Evolutionary conservation across 2,113 vertebrate species (phyloP), one percentile per base, ranked within the genome.

Genomic region (Myotis lucifugus): DNA sequence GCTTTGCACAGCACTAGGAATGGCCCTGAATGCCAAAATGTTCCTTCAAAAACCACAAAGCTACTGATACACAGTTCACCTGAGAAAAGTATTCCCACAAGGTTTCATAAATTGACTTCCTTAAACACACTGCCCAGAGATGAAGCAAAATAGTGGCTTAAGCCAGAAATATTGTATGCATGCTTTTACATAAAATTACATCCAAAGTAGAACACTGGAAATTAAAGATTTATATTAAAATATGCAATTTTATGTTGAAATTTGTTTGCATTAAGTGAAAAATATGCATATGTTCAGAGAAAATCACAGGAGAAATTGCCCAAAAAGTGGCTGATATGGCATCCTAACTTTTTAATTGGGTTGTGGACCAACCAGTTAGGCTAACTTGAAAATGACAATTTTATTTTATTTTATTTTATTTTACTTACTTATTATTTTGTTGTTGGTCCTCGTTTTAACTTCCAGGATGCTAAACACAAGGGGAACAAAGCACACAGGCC

Each of bases 101-200:
- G 73, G 37, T 88, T 93, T 54, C 70, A 73, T 78, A 96, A 97
- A 96, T 85, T 95, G 90, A 96, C 82, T 95, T 95, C 54, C 50
- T 97, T 92, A 96, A 95, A 90, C 40, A 94, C 18, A 50, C 61
- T 93, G 59, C 72, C 85, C 61, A 88, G 34, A 94, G 82, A 95
- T 76, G 72, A 97, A 87, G 42, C 77, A 37, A 88, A 96, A 83
- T 18, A 78, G 81, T 85, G 72, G 42, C 93, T 93, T 96, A 90
- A 95, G 42, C 32, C 70, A 95, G 94, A 95, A 66, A 77, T 81
- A 97, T 19, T 42, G 59, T 72, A 88, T 72, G 13, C 52, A 90
- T 90, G 81, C 50, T 59, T 97, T 96, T 90, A 69, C 69, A 95
- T 90, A 93, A 92, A 89, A 93, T 93, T 92, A 56, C 12, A 84